These are phyloP conservation scores for Acanthis flammea DNA, from an alignment of 2,797 vertebrate species.

Conservation along the genomic window DNA sequence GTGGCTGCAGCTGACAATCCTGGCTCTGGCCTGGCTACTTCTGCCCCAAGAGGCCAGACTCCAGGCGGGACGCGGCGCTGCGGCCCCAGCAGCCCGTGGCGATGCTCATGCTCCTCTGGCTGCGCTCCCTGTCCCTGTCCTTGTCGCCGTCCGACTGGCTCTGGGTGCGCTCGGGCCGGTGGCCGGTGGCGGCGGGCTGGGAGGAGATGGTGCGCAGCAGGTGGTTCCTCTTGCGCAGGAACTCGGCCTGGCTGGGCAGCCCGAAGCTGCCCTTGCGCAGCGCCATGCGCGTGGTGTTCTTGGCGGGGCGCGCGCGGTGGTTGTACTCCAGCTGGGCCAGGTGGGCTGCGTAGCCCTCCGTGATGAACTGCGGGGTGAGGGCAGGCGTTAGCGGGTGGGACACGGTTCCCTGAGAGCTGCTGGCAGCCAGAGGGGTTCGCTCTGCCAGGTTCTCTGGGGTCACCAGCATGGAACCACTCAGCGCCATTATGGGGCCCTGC, in stretches of 20 bases:
- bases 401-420: rapidly evolving
- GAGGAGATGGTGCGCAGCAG: slow-evolving; percentile 92
- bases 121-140: slow-evolving; percentile 83
- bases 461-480: rapidly evolving
- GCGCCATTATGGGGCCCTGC: rapidly evolving
- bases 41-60: slow-evolving; percentile 81
- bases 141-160: slow-evolving; percentile 85
- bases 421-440: rapidly evolving
- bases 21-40: slow-evolving; percentile 73
- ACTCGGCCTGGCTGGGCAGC: slow-evolving; percentile 87
- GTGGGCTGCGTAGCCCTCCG: slow-evolving; percentile 89
- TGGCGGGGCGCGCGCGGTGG: slow-evolving; percentile 89
- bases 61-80: slow-evolving; percentile 80
- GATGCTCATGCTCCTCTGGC: slow-evolving; percentile 91
- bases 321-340: slow-evolving; percentile 93
- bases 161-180: slow-evolving; percentile 84
- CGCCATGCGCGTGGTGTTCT: slow-evolving; percentile 89
- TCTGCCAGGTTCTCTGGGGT: background rate
- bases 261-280: slow-evolving; percentile 95
- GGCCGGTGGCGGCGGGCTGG: slow-evolving; percentile 74
- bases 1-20: background rate
- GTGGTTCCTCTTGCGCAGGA: slow-evolving; percentile 94
- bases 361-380: slow-evolving; percentile 71
- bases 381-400: background rate
- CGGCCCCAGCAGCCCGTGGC: slow-evolving; percentile 93